These are phyloP conservation scores for Drosophila kepulauana DNA, from an alignment of 1,140 invertebrate species.

Conservation along the genomic window DNA sequence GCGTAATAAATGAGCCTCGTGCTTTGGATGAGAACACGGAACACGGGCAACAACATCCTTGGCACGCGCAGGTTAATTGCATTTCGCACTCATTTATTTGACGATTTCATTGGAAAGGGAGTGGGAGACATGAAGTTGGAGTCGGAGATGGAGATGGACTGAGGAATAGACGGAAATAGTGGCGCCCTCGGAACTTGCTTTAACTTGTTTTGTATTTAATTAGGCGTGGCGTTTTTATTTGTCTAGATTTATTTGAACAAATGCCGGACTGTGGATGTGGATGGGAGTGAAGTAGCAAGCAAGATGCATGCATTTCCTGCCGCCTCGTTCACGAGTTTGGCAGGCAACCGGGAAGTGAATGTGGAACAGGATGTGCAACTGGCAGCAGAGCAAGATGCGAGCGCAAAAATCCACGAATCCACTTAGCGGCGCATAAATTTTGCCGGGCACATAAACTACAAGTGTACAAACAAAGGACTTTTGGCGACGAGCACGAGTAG, in stretches of 20 bases:
- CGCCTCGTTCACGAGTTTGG: constrained; percentile 38
- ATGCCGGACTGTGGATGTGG: constrained; percentile 6
- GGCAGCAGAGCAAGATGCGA: constrained; percentile 51
- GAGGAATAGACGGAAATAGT: constrained; percentile 2
- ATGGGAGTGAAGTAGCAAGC: not conserved
- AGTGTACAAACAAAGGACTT: constrained; percentile 78
- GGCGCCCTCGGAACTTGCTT: constrained; percentile 49
- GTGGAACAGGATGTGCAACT: constrained; percentile 58
- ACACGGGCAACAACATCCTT: constrained; percentile 15
- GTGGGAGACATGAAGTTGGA: too few relatives aligned
- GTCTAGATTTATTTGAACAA: constrained; percentile 39
- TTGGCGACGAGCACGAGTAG: constrained; percentile 55
- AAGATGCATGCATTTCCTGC: constrained; percentile 64
- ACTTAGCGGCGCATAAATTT: constrained; percentile 82
- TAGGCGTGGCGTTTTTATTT: constrained; percentile 49
- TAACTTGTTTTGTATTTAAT: constrained; percentile 59
- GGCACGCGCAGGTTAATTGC: constrained; percentile 76
- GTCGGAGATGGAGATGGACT: too few relatives aligned
- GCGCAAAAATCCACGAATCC: constrained; percentile 72
- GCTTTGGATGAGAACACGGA: constrained; percentile 5
- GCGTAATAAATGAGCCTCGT: constrained; percentile 66
- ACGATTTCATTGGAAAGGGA: constrained; percentile 25
- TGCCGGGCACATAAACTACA: constrained; percentile 72
- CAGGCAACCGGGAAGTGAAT: constrained; percentile 43
- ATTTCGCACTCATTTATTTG: constrained; percentile 63